These are phyloP conservation scores for Megaceryle torquata DNA, from an alignment of 2,113 vertebrate genomes.

Conservation along the genomic window DNA sequence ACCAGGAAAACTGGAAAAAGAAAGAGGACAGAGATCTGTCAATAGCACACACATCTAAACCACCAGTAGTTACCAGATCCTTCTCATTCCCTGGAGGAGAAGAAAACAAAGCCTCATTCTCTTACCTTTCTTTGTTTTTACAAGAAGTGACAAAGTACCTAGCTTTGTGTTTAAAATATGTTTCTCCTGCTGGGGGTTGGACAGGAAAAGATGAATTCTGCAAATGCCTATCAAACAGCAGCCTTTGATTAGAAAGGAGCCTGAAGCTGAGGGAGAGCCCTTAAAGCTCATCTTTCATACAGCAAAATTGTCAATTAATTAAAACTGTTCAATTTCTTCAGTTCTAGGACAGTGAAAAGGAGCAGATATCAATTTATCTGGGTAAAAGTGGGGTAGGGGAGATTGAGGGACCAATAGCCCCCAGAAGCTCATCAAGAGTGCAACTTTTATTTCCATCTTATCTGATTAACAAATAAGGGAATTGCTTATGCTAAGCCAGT, in stretches of 20 bases:
- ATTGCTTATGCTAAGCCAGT: background rate
- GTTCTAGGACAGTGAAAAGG: background rate
- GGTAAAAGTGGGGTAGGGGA: background rate
- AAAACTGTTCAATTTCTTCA: background rate
- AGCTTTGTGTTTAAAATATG: slow-evolving; percentile 83
- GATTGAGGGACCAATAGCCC: background rate
- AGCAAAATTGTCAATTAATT: background rate
- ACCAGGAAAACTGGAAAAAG: background rate
- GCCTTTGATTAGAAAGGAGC: background rate
- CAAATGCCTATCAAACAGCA: slow-evolving; percentile 74
- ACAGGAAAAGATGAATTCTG: slow-evolving; percentile 75
- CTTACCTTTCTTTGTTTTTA: background rate
- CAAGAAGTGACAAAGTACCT: background rate
- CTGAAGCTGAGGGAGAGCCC: background rate
- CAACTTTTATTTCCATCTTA: background rate
- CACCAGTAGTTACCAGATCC: background rate
- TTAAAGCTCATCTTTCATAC: background rate
- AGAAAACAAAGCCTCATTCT: background rate
- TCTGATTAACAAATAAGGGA: background rate
- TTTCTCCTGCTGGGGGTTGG: slow-evolving; percentile 75
- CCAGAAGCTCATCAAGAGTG: background rate
- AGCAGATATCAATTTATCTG: background rate
- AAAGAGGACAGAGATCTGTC: background rate
- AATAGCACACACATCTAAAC: background rate
- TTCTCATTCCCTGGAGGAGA: background rate